Evolutionary conservation across 2,888 invertebrate genomes (phyloP).

Genomic region (Oxyteleia sp.): DNA sequence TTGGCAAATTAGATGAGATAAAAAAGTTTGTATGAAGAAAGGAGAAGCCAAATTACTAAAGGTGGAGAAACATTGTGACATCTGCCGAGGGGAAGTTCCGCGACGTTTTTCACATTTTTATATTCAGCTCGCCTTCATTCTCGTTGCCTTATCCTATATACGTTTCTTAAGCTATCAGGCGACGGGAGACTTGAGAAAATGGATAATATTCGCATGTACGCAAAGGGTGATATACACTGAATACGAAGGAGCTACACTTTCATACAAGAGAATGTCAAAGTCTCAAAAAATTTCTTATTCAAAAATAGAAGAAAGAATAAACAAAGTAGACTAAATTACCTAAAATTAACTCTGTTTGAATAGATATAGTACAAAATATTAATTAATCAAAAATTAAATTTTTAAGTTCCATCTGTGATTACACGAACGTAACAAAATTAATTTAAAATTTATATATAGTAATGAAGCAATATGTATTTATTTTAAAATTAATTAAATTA

Average conservation of each 20-base stretch:
- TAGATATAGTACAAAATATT: no score
- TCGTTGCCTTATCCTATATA: slow-evolving; percentile 73
- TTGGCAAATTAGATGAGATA: slow-evolving; percentile 73
- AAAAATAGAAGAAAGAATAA: slow-evolving; percentile 20
- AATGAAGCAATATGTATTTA: no score
- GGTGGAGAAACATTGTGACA: slow-evolving; percentile 78
- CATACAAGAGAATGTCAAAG: slow-evolving; percentile 49
- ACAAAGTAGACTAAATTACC: no score
- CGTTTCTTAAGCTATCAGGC: slow-evolving; percentile 76
- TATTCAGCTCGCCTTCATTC: slow-evolving; percentile 77
- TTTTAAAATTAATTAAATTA: no score
- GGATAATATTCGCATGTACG: slow-evolving; percentile 79
- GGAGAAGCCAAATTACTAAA: slow-evolving; percentile 77
- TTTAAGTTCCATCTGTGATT: no score
- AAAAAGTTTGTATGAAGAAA: slow-evolving; percentile 68
- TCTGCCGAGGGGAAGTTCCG: slow-evolving; percentile 76
- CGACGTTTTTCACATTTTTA: slow-evolving; percentile 78
- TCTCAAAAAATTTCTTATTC: slow-evolving; percentile 47
- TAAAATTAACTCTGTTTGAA: no score
- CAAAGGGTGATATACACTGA: slow-evolving; percentile 75
- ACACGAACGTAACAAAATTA: no score
- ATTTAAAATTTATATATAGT: no score
- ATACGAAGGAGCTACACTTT: slow-evolving; percentile 76
- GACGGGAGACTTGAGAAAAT: slow-evolving; percentile 77
- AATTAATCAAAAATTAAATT: no score